A percentile compares a stretch with the other conserved stretches of the same genome.
Evolutionary conservation across 2,797 vertebrate species (phyloP).

Genomic region (Brachyrhaphis roseni): DNA sequence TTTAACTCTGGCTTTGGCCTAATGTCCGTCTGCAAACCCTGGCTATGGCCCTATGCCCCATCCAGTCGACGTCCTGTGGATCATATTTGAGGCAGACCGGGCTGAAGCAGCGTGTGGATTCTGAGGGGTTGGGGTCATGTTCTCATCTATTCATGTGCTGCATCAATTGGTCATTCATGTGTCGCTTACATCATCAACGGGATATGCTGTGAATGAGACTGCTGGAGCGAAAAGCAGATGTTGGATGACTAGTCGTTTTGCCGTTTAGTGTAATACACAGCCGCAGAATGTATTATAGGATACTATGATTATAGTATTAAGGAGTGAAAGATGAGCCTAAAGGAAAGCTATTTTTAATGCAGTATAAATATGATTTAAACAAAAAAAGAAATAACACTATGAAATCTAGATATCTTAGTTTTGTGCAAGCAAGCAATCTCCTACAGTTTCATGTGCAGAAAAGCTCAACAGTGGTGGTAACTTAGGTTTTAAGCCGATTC

Average conservation of each 20-base stretch:
- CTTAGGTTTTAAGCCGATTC: background rate
- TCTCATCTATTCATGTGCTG: conserved; percentile 46
- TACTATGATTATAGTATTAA: conserved; percentile 5
- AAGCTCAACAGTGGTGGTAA: background rate
- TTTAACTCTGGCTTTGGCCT: conserved; percentile 88
- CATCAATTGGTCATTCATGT: conserved; percentile 72
- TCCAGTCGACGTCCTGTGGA: conserved; percentile 76
- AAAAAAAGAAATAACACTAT: background rate
- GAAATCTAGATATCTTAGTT: background rate
- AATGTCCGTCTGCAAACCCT: conserved; percentile 88
- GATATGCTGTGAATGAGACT: conserved; percentile 59
- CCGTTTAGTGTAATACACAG: conserved; percentile 1
- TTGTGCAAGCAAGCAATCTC: background rate
- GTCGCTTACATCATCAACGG: conserved; percentile 62
- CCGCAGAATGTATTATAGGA: background rate
- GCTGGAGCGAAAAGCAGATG: conserved; percentile 39
- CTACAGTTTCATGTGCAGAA: background rate
- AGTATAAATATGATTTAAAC: conserved; percentile 4
- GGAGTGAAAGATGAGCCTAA: conserved; percentile 11
- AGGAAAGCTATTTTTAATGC: background rate
- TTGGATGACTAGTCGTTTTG: conserved; percentile 12
- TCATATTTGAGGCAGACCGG: conserved; percentile 71
- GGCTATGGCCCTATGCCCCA: conserved; percentile 79
- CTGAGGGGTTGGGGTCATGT: conserved; percentile 23
- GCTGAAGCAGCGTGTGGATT: conserved; percentile 43